These are phyloP conservation scores for Danaus melanippus DNA, from an alignment of 1,140 invertebrate genomes.

Conservation along the genomic window DNA sequence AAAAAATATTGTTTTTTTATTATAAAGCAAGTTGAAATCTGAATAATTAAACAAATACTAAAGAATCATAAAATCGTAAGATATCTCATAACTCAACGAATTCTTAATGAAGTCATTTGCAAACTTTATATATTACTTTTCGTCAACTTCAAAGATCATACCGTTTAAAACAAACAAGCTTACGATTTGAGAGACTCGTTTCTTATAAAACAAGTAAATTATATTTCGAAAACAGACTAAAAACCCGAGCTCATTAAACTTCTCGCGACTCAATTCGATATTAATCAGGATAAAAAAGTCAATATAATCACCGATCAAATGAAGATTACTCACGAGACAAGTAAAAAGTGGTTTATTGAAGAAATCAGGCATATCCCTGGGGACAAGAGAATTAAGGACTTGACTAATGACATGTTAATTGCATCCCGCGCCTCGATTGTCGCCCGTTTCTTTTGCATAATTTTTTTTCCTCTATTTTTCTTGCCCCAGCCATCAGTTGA, in stretches of 20 bases:
- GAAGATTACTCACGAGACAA: conserved; percentile 41
- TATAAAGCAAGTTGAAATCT: no score
- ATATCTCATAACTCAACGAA: conserved; percentile 1
- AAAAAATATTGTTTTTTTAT: no score
- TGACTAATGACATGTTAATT: conserved; percentile 66
- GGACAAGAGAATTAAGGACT: conserved; percentile 45
- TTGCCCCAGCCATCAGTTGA: conserved; percentile 31
- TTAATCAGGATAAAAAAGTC: conserved; percentile 21
- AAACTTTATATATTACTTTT: conserved; percentile 8
- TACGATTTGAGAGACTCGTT: background rate
- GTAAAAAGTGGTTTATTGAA: conserved; percentile 52
- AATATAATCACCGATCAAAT: conserved; percentile 49
- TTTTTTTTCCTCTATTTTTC: conserved; percentile 32
- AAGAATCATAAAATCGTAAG: conserved; percentile 1
- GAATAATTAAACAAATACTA: no score
- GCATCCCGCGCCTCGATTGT: conserved; percentile 45
- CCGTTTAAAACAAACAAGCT: conserved; percentile 3
- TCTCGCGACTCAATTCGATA: conserved; percentile 32
- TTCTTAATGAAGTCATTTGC: background rate
- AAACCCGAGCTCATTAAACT: conserved; percentile 49
- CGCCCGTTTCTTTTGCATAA: conserved; percentile 38
- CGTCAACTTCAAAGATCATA: conserved; percentile 11
- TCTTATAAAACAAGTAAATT: conserved; percentile 20
- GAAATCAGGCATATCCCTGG: conserved; percentile 39
- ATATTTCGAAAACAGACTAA: conserved; percentile 20